A percentile compares a stretch with the other conserved stretches of the same genome.
phyloP scores from a whole-genome alignment of 2,113 vertebrate genomes.

The Hystrix cristata region DNA sequence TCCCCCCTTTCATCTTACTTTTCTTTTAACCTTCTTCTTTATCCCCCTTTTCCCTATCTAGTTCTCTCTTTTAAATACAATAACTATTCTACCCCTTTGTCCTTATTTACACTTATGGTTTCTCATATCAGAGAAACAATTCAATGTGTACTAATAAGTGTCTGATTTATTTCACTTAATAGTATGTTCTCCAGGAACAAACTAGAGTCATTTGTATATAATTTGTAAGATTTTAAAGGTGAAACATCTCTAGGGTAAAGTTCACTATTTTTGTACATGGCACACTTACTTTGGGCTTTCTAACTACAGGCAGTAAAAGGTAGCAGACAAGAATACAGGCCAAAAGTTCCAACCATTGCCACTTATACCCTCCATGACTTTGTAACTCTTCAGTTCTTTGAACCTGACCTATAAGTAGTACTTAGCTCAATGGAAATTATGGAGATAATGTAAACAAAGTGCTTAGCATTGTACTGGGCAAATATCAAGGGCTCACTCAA shows the following conservation, averaged over 20 bases:
- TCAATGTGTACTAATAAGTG: too few relatives aligned
- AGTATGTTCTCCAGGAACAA: too few relatives aligned
- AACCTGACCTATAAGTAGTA: background rate
- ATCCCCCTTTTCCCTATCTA: too few relatives aligned
- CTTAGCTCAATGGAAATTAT: conserved; percentile 35
- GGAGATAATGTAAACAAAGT: conserved; percentile 8
- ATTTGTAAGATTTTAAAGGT: too few relatives aligned
- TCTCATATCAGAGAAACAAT: too few relatives aligned
- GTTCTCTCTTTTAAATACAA: too few relatives aligned
- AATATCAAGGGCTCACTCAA: conserved; percentile 40
- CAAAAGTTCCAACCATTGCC: background rate
- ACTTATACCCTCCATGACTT: background rate
- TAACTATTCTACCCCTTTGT: too few relatives aligned
- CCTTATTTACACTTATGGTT: too few relatives aligned
- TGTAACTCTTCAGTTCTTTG: background rate
- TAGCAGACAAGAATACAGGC: background rate
- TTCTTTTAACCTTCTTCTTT: too few relatives aligned
- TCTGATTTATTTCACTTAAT: too few relatives aligned
- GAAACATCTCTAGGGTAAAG: background rate
- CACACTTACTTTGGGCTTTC: background rate
- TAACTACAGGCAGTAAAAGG: background rate
- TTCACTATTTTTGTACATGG: background rate
- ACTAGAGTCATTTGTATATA: too few relatives aligned
- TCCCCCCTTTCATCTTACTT: too few relatives aligned
- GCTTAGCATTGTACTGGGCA: background rate